Percentiles rank a stretch among this genome's conserved stretches.
Conservation (phyloP, 2,888 invertebrate species). For the Hydrotaea diabolus region DNA sequence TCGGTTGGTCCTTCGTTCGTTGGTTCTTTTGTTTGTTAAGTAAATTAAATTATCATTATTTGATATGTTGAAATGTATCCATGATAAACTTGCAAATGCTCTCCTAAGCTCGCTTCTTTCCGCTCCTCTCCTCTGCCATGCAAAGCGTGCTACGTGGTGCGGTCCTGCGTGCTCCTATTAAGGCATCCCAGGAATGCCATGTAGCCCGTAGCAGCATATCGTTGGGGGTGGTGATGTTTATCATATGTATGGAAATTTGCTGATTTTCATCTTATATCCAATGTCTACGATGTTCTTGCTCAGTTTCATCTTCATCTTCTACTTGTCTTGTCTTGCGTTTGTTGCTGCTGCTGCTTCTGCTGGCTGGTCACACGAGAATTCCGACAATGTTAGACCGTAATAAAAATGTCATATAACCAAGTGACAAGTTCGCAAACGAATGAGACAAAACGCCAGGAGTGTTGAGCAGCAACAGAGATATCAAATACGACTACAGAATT, state of each 20-base stretch:
- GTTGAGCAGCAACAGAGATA: neutral
- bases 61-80: conserved; percentile 23
- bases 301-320: neutral
- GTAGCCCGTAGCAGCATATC: neutral
- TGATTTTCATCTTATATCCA: conserved; percentile 17
- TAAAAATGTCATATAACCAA: conserved; percentile 38
- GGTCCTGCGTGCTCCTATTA: neutral
- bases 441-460: neutral
- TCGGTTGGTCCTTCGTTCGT: neutral
- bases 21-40: neutral
- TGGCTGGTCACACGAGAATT: conserved; percentile 20
- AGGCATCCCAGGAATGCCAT: neutral
- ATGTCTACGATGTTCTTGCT: neutral
- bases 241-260: conserved; percentile 9
- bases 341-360: neutral
- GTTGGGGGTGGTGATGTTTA: neutral
- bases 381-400: conserved; percentile 18
- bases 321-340: neutral
- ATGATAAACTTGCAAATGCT: conserved; percentile 5
- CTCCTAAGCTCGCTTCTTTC: too few species aligned
- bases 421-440: neutral
- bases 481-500: conserved; percentile 5
- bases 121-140: too few species aligned
- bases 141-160: neutral
- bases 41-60: conserved; percentile 32